phyloP scores from a whole-genome alignment of 1,140 invertebrate genomes.

The Lycorma delicatula region DNA sequence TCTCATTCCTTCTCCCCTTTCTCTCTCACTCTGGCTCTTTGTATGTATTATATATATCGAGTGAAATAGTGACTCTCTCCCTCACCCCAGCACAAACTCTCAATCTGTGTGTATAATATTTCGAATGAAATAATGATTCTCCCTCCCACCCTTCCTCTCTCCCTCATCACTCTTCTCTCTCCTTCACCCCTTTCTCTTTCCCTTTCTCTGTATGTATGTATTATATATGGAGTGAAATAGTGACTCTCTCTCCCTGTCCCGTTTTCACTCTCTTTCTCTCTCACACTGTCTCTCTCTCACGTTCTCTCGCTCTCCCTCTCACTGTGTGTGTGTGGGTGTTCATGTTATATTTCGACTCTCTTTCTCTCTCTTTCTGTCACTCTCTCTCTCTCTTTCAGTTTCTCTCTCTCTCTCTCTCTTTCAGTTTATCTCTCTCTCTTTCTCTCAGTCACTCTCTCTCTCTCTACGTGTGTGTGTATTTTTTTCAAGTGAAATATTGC shows the following conservation, averaged over 20 bases:
- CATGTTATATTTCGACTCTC: constrained; percentile 4
- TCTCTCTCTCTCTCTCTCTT: not conserved
- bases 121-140: too few species aligned
- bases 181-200: not conserved
- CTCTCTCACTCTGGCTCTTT: too few species aligned
- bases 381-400: constrained; percentile 13
- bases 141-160: not conserved
- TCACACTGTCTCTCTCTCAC: not conserved
- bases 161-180: not conserved
- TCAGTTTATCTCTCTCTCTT: constrained; percentile 16
- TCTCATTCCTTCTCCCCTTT: too few species aligned
- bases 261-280: not conserved
- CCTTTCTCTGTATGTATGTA: too few species aligned
- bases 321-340: not conserved
- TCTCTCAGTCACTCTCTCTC: not conserved
- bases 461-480: too few species aligned
- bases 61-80: too few species aligned
- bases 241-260: too few species aligned
- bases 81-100: too few species aligned
- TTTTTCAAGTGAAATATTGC: too few species aligned
- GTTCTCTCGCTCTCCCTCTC: constrained; percentile 1
- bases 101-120: too few species aligned
- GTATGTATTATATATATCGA: too few species aligned
- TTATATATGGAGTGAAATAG: too few species aligned
- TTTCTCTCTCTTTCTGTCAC: not conserved